phyloP scores from a whole-genome alignment of 1,140 invertebrate genomes.

The Cotesia vestalis region DNA sequence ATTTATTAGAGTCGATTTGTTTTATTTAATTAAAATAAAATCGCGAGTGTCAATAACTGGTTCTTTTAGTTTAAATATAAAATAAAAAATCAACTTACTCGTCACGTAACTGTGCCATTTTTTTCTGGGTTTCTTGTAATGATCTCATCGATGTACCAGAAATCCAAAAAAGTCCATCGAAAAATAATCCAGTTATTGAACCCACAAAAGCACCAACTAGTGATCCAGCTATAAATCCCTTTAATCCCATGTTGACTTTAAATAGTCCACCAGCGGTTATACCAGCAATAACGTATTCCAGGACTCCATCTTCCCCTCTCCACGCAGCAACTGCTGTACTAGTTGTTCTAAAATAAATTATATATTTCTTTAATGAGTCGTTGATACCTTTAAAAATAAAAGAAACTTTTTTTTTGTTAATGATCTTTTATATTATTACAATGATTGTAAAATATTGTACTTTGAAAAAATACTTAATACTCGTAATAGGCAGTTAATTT shows the following conservation, averaged over 20 bases:
- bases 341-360: constrained; percentile 64
- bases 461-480: no score
- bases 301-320: constrained; percentile 70
- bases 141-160: constrained; percentile 68
- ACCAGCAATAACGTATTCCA: constrained; percentile 74
- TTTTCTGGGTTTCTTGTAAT: constrained; percentile 65
- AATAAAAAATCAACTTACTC: background rate
- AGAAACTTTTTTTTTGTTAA: no score
- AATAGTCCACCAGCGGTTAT: constrained; percentile 71
- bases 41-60: no score
- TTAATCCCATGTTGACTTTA: constrained; percentile 71
- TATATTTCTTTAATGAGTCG: no score
- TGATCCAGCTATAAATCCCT: constrained; percentile 73
- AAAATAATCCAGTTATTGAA: constrained; percentile 61
- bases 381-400: no score
- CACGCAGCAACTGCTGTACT: constrained; percentile 73
- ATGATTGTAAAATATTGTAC: no score
- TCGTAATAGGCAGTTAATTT: no score
- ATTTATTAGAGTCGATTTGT: no score
- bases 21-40: no score
- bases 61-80: no score
- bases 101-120: constrained; percentile 54
- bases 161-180: constrained; percentile 62
- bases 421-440: no score
- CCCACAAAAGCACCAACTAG: constrained; percentile 66